Percentiles rank a stretch among this genome's conserved stretches.
Conservation (phyloP, 2,797 vertebrate genomes). For the Atherinosoma microstoma region DNA sequence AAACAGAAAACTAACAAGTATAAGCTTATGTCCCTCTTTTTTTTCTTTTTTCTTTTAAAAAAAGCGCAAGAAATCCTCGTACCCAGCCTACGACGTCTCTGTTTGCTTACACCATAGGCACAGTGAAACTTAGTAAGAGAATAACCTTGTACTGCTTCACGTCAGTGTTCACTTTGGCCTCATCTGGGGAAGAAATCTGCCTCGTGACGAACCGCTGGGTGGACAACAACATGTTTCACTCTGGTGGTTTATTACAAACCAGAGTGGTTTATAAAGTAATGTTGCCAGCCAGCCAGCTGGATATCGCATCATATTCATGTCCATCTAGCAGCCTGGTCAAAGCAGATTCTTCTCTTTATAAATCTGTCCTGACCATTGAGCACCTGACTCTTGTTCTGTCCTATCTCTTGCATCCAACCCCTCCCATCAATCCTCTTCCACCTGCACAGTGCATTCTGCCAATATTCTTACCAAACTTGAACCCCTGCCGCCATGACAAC, state of each 20-base stretch:
- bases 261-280: background rate
- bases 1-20: slow-evolving; percentile 61
- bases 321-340: slow-evolving; percentile 42
- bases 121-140: slow-evolving; percentile 78
- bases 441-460: slow-evolving; percentile 70
- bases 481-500: slow-evolving; percentile 46
- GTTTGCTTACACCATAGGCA: slow-evolving; percentile 74
- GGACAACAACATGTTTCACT: background rate
- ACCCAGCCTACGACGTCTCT: slow-evolving; percentile 82
- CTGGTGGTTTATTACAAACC: background rate
- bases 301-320: slow-evolving; percentile 14
- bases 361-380: slow-evolving; percentile 49
- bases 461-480: slow-evolving; percentile 60
- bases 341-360: slow-evolving; percentile 51
- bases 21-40: slow-evolving; percentile 76
- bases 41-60: slow-evolving; percentile 34
- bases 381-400: slow-evolving; percentile 56
- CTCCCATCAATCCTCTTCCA: too few species aligned
- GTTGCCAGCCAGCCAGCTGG: background rate
- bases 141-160: slow-evolving; percentile 62
- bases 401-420: slow-evolving; percentile 19
- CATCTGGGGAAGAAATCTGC: slow-evolving; percentile 36
- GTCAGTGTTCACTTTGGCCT: slow-evolving; percentile 50
- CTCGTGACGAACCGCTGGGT: slow-evolving; percentile 45
- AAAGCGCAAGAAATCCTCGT: slow-evolving; percentile 80